A percentile compares a stretch with the other conserved stretches of the same genome.
Evolutionary conservation across 2,797 vertebrate species (phyloP).

Genomic region (Schizothorax lantsangensis): DNA sequence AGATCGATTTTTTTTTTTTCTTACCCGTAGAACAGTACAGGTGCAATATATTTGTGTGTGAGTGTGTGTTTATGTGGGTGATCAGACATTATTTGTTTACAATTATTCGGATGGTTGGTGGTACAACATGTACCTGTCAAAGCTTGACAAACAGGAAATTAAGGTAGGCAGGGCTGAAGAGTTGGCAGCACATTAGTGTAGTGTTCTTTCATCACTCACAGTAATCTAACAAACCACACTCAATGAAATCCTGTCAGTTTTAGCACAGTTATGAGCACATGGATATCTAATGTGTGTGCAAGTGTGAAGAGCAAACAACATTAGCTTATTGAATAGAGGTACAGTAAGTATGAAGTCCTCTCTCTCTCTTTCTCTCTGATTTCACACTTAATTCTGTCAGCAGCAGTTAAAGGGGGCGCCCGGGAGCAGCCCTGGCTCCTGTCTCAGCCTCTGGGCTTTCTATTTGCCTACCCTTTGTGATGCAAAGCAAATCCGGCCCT

Average conservation of each 20-base stretch:
- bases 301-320: constrained; percentile 63
- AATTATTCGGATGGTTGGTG: constrained; percentile 50
- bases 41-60: background rate
- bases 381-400: constrained; percentile 20
- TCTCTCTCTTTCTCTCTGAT: constrained; percentile 44
- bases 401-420: constrained; percentile 67
- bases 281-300: constrained; percentile 19
- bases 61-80: constrained; percentile 10
- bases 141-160: constrained; percentile 82
- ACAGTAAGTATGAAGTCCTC: constrained; percentile 36
- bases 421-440: constrained; percentile 58
- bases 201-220: constrained; percentile 32
- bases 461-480: constrained; percentile 62
- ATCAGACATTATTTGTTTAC: constrained; percentile 48
- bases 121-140: constrained; percentile 67
- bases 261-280: constrained; percentile 11
- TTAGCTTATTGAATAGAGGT: constrained; percentile 55
- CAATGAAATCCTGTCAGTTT: constrained; percentile 39
- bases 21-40: background rate
- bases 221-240: constrained; percentile 29
- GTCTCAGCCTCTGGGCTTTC: constrained; percentile 43
- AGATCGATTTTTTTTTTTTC: background rate
- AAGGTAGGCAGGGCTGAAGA: constrained; percentile 65
- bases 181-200: constrained; percentile 66
- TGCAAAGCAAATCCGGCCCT: constrained; percentile 58